Percentiles rank a stretch among this genome's conserved stretches.
phyloP scores from a whole-genome alignment of 2,797 vertebrate genomes.

The Sebastes matsubarae region DNA sequence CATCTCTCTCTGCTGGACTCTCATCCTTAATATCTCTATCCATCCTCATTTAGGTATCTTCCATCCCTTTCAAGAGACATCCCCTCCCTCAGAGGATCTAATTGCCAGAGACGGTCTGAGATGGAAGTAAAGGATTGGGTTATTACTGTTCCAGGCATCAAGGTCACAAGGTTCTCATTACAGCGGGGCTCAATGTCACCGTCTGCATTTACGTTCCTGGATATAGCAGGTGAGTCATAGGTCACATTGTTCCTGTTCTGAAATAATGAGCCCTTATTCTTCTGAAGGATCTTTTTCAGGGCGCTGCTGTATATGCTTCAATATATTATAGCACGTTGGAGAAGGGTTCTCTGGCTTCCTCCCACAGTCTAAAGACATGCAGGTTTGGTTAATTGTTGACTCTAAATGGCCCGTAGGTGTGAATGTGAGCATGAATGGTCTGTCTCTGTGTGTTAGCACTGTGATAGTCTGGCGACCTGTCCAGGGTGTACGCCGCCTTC shows the following conservation, averaged over 20 bases:
- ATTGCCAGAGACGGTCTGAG: background rate
- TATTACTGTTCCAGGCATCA: background rate
- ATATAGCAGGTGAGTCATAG: constrained; percentile 19
- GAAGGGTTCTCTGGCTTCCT: too few species aligned
- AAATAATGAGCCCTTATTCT: constrained; percentile 30
- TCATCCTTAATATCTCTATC: background rate
- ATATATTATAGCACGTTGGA: background rate
- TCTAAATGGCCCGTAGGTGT: too few species aligned
- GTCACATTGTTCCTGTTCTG: background rate
- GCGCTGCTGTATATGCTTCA: background rate
- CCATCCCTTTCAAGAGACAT: background rate
- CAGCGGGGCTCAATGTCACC: background rate
- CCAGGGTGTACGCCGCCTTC: too few species aligned
- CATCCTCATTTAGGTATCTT: background rate
- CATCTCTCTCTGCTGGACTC: background rate
- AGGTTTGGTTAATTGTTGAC: too few species aligned
- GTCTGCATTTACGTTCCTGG: background rate
- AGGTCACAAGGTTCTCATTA: background rate
- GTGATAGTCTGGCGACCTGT: too few species aligned
- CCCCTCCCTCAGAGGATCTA: background rate
- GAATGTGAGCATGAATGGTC: too few species aligned
- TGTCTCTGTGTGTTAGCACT: too few species aligned
- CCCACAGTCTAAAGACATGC: too few species aligned
- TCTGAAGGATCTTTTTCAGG: background rate
- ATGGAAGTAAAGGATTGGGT: background rate